Percentiles rank a stretch among this genome's conserved stretches.
These are phyloP conservation scores for Zaprionus tsacasi DNA, from an alignment of 1,140 invertebrate genomes.

Conservation along the genomic window DNA sequence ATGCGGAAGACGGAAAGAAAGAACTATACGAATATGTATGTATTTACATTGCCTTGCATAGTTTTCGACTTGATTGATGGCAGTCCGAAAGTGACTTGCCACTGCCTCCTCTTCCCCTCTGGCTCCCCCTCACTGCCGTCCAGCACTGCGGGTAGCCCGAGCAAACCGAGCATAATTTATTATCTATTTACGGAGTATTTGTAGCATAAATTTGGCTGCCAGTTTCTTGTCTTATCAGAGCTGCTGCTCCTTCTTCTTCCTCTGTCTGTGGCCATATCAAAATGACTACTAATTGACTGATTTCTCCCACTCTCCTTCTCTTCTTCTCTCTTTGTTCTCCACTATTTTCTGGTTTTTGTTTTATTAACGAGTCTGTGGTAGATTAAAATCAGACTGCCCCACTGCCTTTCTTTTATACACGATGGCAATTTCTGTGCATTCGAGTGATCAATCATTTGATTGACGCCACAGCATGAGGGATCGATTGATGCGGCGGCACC, in stretches of 20 bases:
- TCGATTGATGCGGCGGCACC: constrained; percentile 42
- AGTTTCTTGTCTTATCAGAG: constrained; percentile 38
- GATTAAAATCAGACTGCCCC: constrained; percentile 65
- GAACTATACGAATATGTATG: constrained; percentile 61
- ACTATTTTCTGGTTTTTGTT: constrained; percentile 64
- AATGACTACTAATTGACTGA: constrained; percentile 79
- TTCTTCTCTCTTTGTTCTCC: constrained; percentile 13
- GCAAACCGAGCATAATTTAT: constrained; percentile 59
- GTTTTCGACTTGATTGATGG: constrained; percentile 71
- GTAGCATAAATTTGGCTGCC: constrained; percentile 63
- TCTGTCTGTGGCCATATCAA: constrained; percentile 45
- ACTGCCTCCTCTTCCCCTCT: neutral
- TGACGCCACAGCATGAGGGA: constrained; percentile 66
- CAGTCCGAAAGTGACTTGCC: constrained; percentile 45
- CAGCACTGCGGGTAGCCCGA: constrained; percentile 5
- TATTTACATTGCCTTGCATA: constrained; percentile 54
- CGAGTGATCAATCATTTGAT: constrained; percentile 77
- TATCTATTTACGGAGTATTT: constrained; percentile 71
- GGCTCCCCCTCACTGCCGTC: neutral
- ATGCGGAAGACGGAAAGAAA: constrained; percentile 38
- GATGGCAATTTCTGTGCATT: constrained; percentile 36
- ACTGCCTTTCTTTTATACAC: neutral
- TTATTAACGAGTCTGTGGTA: constrained; percentile 68
- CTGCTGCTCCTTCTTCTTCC: constrained; percentile 4
- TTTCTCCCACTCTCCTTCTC: constrained; percentile 37